A percentile compares a stretch with the other conserved stretches of the same genome.
These are phyloP conservation scores for Aphelenchoides avenae DNA, from an alignment of 1,140 invertebrate genomes.

Conservation along the genomic window DNA sequence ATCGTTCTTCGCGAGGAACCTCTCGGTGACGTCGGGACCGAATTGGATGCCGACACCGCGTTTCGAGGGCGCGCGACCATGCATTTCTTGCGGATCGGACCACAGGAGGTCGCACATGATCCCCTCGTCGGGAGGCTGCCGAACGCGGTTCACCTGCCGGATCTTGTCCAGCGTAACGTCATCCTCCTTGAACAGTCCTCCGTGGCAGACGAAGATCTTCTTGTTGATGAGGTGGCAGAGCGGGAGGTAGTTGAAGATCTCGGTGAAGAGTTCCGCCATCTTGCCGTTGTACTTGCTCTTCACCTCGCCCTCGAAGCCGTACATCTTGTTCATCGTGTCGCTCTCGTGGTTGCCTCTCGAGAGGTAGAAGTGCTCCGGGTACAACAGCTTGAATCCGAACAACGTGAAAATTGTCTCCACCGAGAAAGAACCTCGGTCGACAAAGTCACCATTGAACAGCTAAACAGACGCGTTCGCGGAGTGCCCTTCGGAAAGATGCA, in stretches of 20 bases:
- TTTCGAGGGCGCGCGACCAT: constrained; percentile 82
- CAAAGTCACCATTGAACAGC: constrained; percentile 97
- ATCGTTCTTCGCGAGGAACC: constrained; percentile 66
- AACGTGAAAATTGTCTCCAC: constrained; percentile 97
- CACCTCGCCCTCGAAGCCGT: constrained; percentile 96
- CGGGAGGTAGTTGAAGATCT: constrained; percentile 96
- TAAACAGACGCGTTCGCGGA: constrained; percentile 52
- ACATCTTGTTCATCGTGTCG: constrained; percentile 97
- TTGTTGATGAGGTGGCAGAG: constrained; percentile 89
- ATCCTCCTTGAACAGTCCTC: constrained; percentile 82
- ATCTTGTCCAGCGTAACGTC: constrained; percentile 74
- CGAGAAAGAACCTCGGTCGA: constrained; percentile 96
- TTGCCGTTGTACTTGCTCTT: constrained; percentile 83
- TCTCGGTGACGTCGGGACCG: constrained; percentile 89
- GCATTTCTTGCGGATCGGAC: constrained; percentile 89
- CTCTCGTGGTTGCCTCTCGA: constrained; percentile 90
- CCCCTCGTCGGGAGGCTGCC: constrained; percentile 85
- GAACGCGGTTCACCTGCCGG: constrained; percentile 36
- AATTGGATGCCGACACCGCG: constrained; percentile 96
- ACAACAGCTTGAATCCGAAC: constrained; percentile 93
- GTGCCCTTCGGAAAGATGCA: constrained; percentile 47
- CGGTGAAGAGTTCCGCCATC: constrained; percentile 94
- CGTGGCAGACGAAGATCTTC: constrained; percentile 87
- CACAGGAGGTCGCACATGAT: constrained; percentile 87
- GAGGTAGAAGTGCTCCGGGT: constrained; percentile 95